Evolutionary conservation across 1,140 invertebrate species (phyloP).

Genomic region (Drosophila melanogaster): Release_6_plus_ISO1_MT NT_033779.5:1412001-1412500

Average conservation of each 20-base stretch:
- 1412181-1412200: constrained; percentile 29
- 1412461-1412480: constrained; percentile 82
- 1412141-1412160: constrained; percentile 82
- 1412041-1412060: constrained; percentile 10
- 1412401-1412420: constrained; percentile 7
- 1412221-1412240: constrained; percentile 51
- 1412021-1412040: constrained; percentile 2
- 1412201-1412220: constrained; percentile 24
- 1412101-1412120: constrained; percentile 80
- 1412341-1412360: constrained; percentile 77
- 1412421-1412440: constrained; percentile 74
- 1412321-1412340: constrained; percentile 47
- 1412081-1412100: constrained; percentile 52
- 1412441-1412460: constrained; percentile 77
- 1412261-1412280: constrained; percentile 13
- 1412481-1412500: constrained; percentile 55
- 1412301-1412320: constrained; percentile 16
- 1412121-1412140: constrained; percentile 77
- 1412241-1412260: constrained; percentile 51
- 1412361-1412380: constrained; percentile 40
- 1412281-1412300: neutral
- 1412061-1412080: constrained; percentile 69
- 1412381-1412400: constrained; percentile 57
- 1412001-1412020: constrained; percentile 29
- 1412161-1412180: constrained; percentile 78